Percentiles rank a stretch among this genome's conserved stretches.
These are phyloP conservation scores for Celastrina argiolus DNA, from an alignment of 2,888 invertebrate genomes.

Conservation along the genomic window DNA sequence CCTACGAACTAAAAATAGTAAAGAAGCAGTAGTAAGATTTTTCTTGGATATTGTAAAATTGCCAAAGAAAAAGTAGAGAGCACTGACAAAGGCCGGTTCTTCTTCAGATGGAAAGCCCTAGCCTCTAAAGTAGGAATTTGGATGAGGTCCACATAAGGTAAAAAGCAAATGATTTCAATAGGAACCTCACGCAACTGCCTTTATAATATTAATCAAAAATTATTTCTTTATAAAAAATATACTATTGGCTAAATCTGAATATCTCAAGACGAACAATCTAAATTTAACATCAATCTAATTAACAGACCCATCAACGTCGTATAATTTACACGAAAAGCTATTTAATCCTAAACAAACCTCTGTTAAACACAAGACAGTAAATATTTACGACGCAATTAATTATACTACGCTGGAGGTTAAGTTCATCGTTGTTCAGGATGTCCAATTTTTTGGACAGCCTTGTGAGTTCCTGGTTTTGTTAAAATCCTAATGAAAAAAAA, in stretches of 20 bases:
- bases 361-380: slow-evolving; percentile 1
- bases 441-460: background rate
- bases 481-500: background rate
- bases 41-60: background rate
- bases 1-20: too few relatives aligned
- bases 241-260: background rate
- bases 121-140: too few relatives aligned
- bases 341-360: background rate
- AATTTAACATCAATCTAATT: background rate
- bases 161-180: too few relatives aligned
- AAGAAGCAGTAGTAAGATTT: background rate
- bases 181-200: too few relatives aligned
- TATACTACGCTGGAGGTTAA: background rate
- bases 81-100: too few relatives aligned
- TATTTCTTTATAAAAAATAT: too few relatives aligned
- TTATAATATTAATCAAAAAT: too few relatives aligned
- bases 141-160: too few relatives aligned
- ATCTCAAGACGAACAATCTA: background rate
- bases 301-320: background rate
- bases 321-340: background rate
- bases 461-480: background rate
- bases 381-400: slow-evolving; percentile 9
- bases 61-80: too few relatives aligned
- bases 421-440: background rate
- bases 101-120: too few relatives aligned